These are phyloP conservation scores for Laterallus jamaicensis DNA, from an alignment of 2,113 vertebrate species.

Conservation along the genomic window DNA sequence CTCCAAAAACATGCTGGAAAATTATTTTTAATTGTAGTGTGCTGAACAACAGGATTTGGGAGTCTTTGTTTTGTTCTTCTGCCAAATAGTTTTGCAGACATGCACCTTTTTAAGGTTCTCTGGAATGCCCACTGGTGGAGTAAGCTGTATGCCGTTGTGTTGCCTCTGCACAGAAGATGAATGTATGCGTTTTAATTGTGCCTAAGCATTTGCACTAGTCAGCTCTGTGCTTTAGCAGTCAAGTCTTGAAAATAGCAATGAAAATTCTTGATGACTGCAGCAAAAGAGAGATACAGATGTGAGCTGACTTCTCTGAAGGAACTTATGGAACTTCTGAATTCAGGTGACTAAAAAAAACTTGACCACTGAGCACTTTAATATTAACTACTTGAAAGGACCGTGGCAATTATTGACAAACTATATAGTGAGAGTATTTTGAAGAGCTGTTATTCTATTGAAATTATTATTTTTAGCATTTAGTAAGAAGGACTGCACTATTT, in stretches of 20 bases:
- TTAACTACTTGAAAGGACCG: conserved; percentile 40
- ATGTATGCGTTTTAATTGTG: conserved; percentile 19
- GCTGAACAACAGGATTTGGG: neutral
- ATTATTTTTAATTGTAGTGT: neutral
- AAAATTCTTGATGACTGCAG: neutral
- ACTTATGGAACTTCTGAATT: neutral
- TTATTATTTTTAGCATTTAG: neutral
- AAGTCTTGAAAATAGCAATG: neutral
- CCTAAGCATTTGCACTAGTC: conserved; percentile 29
- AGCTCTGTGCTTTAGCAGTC: neutral
- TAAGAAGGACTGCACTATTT: neutral
- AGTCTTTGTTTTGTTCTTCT: neutral
- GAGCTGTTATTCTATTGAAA: neutral
- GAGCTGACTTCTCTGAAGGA: neutral
- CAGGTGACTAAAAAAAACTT: neutral
- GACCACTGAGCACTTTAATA: conserved; percentile 57
- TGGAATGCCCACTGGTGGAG: neutral
- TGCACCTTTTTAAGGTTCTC: neutral
- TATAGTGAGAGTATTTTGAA: neutral
- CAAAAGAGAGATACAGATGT: neutral
- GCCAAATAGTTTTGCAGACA: neutral
- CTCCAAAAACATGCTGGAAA: neutral
- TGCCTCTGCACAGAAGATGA: neutral
- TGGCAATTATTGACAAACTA: neutral
- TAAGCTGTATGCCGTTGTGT: neutral